phyloP scores from a whole-genome alignment of 2,797 vertebrate species.

The Paedocypris micromegethes region DNA sequence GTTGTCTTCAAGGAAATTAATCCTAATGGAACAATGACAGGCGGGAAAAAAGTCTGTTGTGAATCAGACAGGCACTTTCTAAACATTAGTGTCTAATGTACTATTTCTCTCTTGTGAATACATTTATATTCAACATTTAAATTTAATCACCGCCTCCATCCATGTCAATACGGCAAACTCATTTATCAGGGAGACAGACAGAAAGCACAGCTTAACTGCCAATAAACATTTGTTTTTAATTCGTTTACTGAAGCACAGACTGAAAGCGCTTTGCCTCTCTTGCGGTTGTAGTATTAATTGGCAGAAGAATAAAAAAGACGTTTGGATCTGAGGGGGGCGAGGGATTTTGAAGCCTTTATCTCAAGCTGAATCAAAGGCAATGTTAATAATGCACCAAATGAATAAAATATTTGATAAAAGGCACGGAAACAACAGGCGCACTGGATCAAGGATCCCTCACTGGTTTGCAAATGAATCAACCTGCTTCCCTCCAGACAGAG shows the following conservation, averaged over 20 bases:
- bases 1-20: too few species aligned
- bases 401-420: slow-evolving; percentile 44
- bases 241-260: slow-evolving; percentile 46
- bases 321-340: slow-evolving; percentile 24
- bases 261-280: slow-evolving; percentile 45
- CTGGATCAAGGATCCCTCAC: slow-evolving; percentile 2
- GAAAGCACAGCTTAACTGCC: slow-evolving; percentile 46
- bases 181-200: slow-evolving; percentile 50
- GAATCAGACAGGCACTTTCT: slow-evolving; percentile 41
- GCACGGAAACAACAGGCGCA: slow-evolving; percentile 30
- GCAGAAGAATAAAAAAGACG: slow-evolving; percentile 32
- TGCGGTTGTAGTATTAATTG: slow-evolving; percentile 47
- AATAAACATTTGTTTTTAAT: slow-evolving; percentile 54
- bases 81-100: slow-evolving; percentile 42
- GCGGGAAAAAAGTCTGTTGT: not conserved
- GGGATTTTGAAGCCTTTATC: slow-evolving; percentile 47
- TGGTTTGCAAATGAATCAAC: slow-evolving; percentile 16
- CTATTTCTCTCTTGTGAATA: slow-evolving; percentile 31
- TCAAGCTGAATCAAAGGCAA: slow-evolving; percentile 37
- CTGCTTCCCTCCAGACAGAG: not conserved
- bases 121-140: slow-evolving; percentile 53
- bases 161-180: slow-evolving; percentile 49
- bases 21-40: too few species aligned
- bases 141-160: slow-evolving; percentile 52
- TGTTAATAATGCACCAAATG: slow-evolving; percentile 46